These are phyloP conservation scores for Pardalotus punctatus DNA, from an alignment of 2,113 vertebrate genomes.

Conservation along the genomic window DNA sequence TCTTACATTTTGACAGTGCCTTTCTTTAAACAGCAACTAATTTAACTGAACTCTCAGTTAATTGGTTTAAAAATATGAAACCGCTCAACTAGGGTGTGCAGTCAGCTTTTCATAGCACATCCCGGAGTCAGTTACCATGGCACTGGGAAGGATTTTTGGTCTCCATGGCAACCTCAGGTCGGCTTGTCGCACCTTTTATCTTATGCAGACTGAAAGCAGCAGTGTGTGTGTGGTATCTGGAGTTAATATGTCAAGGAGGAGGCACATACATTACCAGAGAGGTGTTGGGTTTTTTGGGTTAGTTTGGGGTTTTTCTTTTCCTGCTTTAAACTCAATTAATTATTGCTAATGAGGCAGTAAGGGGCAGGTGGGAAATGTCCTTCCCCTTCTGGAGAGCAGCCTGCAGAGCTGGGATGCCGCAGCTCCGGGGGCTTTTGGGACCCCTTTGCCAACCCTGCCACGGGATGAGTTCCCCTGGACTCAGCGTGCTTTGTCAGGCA, in stretches of 20 bases:
- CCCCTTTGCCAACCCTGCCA: too few species aligned
- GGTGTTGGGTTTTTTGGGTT: background rate
- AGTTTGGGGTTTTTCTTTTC: background rate
- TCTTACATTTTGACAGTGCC: background rate
- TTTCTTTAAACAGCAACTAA: constrained; percentile 48
- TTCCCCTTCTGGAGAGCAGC: background rate
- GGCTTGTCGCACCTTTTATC: constrained; percentile 62
- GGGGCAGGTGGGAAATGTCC: background rate
- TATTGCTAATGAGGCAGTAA: background rate
- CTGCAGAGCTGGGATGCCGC: background rate
- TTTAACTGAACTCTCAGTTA: constrained; percentile 55
- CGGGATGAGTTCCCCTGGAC: fast-evolving
- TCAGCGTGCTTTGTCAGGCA: fast-evolving
- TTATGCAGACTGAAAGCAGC: constrained; percentile 21
- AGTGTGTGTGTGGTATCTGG: constrained; percentile 40
- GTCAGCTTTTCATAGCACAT: constrained; percentile 69
- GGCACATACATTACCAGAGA: background rate
- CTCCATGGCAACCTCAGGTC: constrained; percentile 83
- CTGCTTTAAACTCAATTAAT: background rate
- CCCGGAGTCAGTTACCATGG: constrained; percentile 84
- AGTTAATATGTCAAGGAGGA: background rate
- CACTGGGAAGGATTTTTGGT: constrained; percentile 76
- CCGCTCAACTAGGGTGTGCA: constrained; percentile 62
- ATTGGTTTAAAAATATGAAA: constrained; percentile 77
- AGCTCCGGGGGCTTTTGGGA: fast-evolving